phyloP scores from a whole-genome alignment of 2,888 invertebrate species.

The Lacanobia wlatinum region DNA sequence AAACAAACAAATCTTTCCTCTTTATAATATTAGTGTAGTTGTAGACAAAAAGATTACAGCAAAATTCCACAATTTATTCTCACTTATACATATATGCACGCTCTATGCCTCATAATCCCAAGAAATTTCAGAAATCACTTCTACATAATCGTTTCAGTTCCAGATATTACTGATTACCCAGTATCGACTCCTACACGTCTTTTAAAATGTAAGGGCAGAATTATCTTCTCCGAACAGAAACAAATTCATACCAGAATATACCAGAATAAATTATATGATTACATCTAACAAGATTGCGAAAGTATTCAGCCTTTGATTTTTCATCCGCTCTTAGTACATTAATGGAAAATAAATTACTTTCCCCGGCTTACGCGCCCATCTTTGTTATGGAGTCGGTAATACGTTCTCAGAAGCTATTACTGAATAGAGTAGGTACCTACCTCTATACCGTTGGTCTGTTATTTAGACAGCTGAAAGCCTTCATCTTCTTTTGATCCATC shows the following conservation, averaged over 20 bases:
- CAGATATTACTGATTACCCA: constrained; percentile 9
- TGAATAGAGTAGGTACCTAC: constrained; percentile 41
- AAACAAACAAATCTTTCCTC: too few species aligned
- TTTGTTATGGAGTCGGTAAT: constrained; percentile 59
- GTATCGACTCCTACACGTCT: constrained; percentile 11
- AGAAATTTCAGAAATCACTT: constrained; percentile 29
- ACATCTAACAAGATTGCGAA: constrained; percentile 25
- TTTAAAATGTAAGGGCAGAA: neutral
- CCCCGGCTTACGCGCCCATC: constrained; percentile 35
- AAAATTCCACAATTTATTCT: constrained; percentile 14
- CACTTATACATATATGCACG: neutral
- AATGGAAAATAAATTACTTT: constrained; percentile 65
- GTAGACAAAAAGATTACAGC: constrained; percentile 5
- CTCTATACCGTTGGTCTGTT: constrained; percentile 56
- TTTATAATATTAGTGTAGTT: too few species aligned
- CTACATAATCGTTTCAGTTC: constrained; percentile 39
- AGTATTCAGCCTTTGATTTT: constrained; percentile 43
- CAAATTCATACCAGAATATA: neutral
- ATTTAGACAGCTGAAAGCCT: constrained; percentile 63
- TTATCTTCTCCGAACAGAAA: constrained; percentile 10
- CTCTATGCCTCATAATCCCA: constrained; percentile 9
- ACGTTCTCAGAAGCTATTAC: constrained; percentile 56
- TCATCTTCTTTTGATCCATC: constrained; percentile 45
- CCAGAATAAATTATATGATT: constrained; percentile 17
- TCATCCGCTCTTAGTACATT: constrained; percentile 42